Evolutionary conservation across 2,113 vertebrate genomes (phyloP).

Genomic region (Triplophysa dalaica): DNA sequence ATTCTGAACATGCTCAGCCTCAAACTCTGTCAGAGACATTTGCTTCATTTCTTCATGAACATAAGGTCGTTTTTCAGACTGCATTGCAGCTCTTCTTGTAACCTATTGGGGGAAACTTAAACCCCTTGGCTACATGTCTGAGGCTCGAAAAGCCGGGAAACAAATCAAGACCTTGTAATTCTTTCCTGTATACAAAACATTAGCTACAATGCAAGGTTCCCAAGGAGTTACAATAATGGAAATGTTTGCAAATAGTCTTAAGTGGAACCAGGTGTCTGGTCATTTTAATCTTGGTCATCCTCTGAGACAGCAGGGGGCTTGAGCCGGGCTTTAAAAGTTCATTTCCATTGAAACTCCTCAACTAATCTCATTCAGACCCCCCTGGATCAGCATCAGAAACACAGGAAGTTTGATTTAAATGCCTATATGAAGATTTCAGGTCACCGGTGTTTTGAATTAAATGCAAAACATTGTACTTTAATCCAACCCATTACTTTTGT

Average conservation of each 20-base stretch:
- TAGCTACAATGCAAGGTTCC: not conserved
- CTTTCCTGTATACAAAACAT: constrained; percentile 22
- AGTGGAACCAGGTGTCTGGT: constrained; percentile 45
- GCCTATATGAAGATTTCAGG: constrained; percentile 47
- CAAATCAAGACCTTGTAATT: constrained; percentile 16
- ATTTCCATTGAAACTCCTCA: constrained; percentile 61
- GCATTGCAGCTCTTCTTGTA: constrained; percentile 3
- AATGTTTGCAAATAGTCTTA: constrained; percentile 31
- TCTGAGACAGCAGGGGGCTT: constrained; percentile 52
- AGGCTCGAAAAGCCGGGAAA: constrained; percentile 27
- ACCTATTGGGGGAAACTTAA: not conserved
- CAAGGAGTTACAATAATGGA: constrained; percentile 7
- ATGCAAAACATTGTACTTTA: not conserved
- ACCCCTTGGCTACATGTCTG: constrained; percentile 17
- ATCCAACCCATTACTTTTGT: not conserved
- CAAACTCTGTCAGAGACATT: not conserved
- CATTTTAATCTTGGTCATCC: constrained; percentile 48
- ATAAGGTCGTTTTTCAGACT: not conserved
- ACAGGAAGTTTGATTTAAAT: constrained; percentile 63
- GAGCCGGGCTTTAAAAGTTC: constrained; percentile 60
- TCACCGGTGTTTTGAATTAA: not conserved
- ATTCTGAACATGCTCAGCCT: not conserved
- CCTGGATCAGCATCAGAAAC: constrained; percentile 45
- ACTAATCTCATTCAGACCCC: constrained; percentile 55
- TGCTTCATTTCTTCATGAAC: not conserved